Evolutionary conservation across 2,797 vertebrate species (phyloP).

Genomic region (Cyclopterus lumpus): DNA sequence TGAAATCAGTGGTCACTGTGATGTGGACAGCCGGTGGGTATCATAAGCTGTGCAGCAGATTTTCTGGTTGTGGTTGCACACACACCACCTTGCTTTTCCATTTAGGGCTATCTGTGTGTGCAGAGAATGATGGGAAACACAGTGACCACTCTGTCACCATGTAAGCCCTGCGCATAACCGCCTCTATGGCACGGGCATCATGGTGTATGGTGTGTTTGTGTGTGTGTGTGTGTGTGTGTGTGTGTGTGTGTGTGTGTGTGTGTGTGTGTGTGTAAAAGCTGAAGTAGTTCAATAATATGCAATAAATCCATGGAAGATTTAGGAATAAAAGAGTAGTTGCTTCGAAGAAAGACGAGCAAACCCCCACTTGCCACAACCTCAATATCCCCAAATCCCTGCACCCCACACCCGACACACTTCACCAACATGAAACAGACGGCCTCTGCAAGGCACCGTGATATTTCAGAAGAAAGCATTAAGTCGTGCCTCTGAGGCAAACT

Average conservation of each 20-base stretch:
- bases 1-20: constrained; percentile 80
- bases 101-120: constrained; percentile 76
- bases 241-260: too few relatives aligned
- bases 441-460: constrained; percentile 37
- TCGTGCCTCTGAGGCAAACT: constrained; percentile 45
- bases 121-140: constrained; percentile 78
- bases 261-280: constrained; percentile 16
- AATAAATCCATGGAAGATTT: constrained; percentile 60
- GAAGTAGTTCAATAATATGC: constrained; percentile 57
- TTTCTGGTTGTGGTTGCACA: constrained; percentile 69
- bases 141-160: constrained; percentile 64
- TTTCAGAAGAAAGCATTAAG: constrained; percentile 57
- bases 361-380: constrained; percentile 45
- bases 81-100: constrained; percentile 83
- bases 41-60: constrained; percentile 83
- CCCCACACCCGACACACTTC: constrained; percentile 45
- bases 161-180: constrained; percentile 33
- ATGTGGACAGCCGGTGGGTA: constrained; percentile 82
- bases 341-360: constrained; percentile 42
- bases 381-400: constrained; percentile 50
- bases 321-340: constrained; percentile 49
- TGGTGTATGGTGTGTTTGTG: constrained; percentile 7
- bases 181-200: constrained; percentile 9
- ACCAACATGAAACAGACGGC: constrained; percentile 59
- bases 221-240: constrained; percentile 14